Conservation (phyloP, 2,113 vertebrate genomes). For the Romanogobio albipinnatus region DNA sequence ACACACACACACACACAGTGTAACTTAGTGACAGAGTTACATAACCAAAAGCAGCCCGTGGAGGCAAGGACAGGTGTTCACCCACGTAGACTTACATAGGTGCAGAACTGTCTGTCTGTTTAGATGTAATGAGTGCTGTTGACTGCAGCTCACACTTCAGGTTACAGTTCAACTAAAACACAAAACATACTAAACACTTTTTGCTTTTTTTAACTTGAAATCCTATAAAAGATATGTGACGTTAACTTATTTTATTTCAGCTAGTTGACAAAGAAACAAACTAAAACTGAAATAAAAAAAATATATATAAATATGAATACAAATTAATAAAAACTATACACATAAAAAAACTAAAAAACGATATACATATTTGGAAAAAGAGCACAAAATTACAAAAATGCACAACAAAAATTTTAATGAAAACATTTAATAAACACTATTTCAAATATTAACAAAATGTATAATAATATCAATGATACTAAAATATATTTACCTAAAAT, state of each 20-base stretch:
- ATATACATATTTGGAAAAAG: not conserved
- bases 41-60: not conserved
- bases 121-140: not conserved
- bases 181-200: too few species aligned
- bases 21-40: slow-evolving; percentile 14
- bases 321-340: not conserved
- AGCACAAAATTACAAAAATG: not conserved
- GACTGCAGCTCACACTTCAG: not conserved
- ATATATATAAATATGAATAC: not conserved
- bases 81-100: not conserved
- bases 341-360: too few species aligned
- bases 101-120: not conserved
- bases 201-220: too few species aligned
- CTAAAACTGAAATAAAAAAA: not conserved
- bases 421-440: not conserved
- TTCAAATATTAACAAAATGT: not conserved
- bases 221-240: too few species aligned
- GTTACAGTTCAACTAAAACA: not conserved
- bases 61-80: not conserved
- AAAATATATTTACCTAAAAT: too few species aligned
- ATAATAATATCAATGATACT: too few species aligned
- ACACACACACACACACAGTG: slow-evolving; percentile 3
- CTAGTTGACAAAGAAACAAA: not conserved
- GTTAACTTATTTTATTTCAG: not conserved
- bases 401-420: not conserved